These are phyloP conservation scores for Caenorhabditis uteleia DNA, from an alignment of 2,888 invertebrate species.

Conservation along the genomic window DNA sequence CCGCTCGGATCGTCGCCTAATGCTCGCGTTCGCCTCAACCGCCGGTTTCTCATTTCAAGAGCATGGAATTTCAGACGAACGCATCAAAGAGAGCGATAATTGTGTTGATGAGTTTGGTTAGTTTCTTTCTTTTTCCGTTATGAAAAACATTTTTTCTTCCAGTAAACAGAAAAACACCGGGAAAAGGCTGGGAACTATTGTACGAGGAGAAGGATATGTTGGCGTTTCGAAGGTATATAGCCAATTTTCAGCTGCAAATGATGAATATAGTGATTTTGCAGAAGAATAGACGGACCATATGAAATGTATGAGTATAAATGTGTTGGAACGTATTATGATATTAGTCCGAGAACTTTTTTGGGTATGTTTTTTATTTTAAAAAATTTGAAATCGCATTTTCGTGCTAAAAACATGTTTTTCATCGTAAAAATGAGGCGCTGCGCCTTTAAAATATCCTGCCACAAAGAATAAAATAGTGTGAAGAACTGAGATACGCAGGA, in stretches of 20 bases:
- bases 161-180: constrained; percentile 24
- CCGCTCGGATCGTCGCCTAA: neutral
- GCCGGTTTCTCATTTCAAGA: constrained; percentile 42
- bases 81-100: constrained; percentile 36
- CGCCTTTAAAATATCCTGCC: too few species aligned
- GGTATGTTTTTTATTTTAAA: constrained; percentile 6
- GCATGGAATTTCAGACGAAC: constrained; percentile 31
- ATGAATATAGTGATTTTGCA: constrained; percentile 7
- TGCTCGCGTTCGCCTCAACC: constrained; percentile 23
- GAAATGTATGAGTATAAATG: constrained; percentile 56
- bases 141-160: too few species aligned
- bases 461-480: too few species aligned
- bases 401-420: too few species aligned
- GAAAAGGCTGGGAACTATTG: constrained; percentile 51
- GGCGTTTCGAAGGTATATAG: constrained; percentile 30
- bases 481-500: too few species aligned
- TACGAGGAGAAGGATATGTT: constrained; percentile 48
- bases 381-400: neutral
- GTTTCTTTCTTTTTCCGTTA: too few species aligned
- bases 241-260: neutral
- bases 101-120: constrained; percentile 35
- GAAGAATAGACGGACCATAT: constrained; percentile 35
- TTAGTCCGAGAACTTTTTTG: constrained; percentile 46
- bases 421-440: too few species aligned
- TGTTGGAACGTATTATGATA: constrained; percentile 49